Conservation (phyloP, 1,140 invertebrate genomes). For the Triops cancriformis region DNA sequence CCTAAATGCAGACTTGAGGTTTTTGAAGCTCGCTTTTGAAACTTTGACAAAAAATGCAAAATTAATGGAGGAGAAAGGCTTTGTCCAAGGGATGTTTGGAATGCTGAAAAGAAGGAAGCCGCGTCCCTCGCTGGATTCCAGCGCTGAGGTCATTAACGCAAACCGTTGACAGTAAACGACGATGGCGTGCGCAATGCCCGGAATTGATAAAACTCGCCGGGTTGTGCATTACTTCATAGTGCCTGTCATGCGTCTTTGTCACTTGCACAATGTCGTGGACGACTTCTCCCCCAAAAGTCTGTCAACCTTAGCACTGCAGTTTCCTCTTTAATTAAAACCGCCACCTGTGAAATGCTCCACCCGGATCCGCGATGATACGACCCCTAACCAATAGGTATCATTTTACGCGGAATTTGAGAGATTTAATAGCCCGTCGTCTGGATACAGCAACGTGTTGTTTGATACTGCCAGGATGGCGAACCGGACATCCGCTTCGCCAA, state of each 20-base stretch:
- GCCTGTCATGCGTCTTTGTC: background rate
- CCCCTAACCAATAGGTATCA: background rate
- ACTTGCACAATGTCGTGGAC: background rate
- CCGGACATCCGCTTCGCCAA: background rate
- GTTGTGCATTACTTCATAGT: background rate
- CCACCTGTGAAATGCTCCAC: background rate
- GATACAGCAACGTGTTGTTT: background rate
- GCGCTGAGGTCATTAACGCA: background rate
- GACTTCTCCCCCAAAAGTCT: background rate
- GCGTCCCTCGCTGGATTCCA: background rate
- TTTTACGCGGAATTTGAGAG: too few relatives aligned
- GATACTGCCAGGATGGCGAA: background rate
- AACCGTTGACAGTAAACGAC: background rate
- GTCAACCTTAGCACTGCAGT: background rate
- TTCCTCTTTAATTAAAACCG: background rate
- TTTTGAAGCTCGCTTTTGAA: background rate
- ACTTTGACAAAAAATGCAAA: background rate
- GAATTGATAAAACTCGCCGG: background rate
- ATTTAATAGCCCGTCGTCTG: too few relatives aligned
- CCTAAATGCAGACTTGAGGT: background rate
- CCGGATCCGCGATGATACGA: background rate
- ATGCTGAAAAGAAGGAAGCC: background rate
- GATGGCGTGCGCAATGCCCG: constrained; percentile 4
- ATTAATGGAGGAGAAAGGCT: background rate
- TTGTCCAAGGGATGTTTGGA: background rate